These are phyloP conservation scores for Morpho helenor DNA, from an alignment of 2,888 invertebrate species.

Conservation along the genomic window DNA sequence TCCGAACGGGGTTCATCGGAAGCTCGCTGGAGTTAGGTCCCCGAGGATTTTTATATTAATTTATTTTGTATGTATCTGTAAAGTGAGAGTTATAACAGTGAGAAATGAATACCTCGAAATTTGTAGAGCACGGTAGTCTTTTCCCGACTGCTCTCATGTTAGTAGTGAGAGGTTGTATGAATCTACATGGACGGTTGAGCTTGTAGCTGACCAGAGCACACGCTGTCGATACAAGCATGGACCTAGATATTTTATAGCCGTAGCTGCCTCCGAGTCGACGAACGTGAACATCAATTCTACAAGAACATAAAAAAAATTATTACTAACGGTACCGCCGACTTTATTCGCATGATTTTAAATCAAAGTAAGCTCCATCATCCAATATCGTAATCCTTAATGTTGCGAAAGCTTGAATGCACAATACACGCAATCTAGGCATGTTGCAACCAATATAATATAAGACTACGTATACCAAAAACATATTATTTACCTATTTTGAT, in stretches of 20 bases:
- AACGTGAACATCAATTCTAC: slow-evolving; percentile 48
- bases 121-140: slow-evolving; percentile 55
- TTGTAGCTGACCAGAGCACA: slow-evolving; percentile 81
- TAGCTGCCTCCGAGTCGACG: slow-evolving; percentile 87
- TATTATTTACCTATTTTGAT: slow-evolving; percentile 73
- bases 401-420: no score
- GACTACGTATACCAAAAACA: not conserved
- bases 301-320: not conserved
- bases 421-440: no score
- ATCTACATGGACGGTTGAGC: slow-evolving; percentile 80
- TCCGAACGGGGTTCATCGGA: no score
- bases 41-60: no score
- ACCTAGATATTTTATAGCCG: slow-evolving; percentile 84
- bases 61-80: no score
- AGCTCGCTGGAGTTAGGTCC: no score
- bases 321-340: no score
- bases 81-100: no score
- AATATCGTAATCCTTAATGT: no score
- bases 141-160: slow-evolving; percentile 81
- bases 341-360: no score
- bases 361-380: no score
- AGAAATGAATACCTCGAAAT: slow-evolving; percentile 53
- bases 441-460: no score
- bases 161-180: slow-evolving; percentile 80
- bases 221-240: slow-evolving; percentile 73